Conservation (phyloP, 2,888 invertebrate species). For the Yponomeuta evonymella region DNA sequence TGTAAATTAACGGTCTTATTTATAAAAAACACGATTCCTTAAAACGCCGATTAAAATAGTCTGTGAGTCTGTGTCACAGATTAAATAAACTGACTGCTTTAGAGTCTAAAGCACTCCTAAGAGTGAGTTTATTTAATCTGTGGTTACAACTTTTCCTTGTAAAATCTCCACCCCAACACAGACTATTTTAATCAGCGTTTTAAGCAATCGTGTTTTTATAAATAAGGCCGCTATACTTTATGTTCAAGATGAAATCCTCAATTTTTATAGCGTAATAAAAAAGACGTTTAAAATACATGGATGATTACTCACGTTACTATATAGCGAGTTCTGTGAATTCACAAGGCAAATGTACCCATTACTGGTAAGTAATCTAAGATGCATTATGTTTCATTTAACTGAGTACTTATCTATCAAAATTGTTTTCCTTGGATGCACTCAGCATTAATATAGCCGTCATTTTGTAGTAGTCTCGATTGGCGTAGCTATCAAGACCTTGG, state of each 20-base stretch:
- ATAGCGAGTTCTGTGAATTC: neutral
- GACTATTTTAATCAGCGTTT: too few relatives aligned
- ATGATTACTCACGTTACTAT: neutral
- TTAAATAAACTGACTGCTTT: too few relatives aligned
- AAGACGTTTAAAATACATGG: neutral
- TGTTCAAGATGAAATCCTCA: neutral
- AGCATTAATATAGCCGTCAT: neutral
- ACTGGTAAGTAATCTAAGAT: neutral
- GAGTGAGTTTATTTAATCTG: too few relatives aligned
- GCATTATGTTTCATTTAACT: neutral
- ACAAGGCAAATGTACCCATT: slow-evolving; percentile 5
- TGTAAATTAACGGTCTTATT: too few relatives aligned
- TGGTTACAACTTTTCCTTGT: too few relatives aligned
- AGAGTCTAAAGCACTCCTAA: too few relatives aligned
- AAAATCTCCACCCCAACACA: too few relatives aligned
- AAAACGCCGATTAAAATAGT: too few relatives aligned
- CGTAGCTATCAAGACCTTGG: neutral
- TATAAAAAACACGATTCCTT: too few relatives aligned
- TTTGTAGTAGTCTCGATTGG: neutral
- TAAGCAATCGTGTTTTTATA: too few relatives aligned
- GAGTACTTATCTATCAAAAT: neutral
- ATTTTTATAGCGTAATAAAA: neutral
- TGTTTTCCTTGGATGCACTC: neutral
- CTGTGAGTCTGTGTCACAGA: too few relatives aligned
- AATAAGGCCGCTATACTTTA: too few relatives aligned